Evolutionary conservation across 1,140 invertebrate genomes (phyloP).

Genomic region (Heliconius himera): DNA sequence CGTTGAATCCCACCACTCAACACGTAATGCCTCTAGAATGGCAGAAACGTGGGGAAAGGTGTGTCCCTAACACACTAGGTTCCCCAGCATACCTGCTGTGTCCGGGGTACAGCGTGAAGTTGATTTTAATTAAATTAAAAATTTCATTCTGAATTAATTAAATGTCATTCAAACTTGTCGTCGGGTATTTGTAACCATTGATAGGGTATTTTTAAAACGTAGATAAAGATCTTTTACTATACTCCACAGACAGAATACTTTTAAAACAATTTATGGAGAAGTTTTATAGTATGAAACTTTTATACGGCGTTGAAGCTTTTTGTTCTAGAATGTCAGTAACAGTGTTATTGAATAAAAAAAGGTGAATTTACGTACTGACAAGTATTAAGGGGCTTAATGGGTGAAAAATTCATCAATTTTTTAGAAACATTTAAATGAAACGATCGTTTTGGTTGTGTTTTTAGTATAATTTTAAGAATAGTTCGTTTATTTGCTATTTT

Average conservation of each 20-base stretch:
- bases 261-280: neutral
- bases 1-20: too few relatives aligned
- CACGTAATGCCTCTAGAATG: too few relatives aligned
- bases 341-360: constrained; percentile 9
- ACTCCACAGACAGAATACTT: neutral
- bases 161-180: constrained; percentile 37
- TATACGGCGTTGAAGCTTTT: neutral
- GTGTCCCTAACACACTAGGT: too few relatives aligned
- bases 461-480: too few relatives aligned
- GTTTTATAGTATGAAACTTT: neutral
- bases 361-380: neutral
- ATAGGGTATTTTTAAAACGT: neutral
- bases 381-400: neutral
- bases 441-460: too few relatives aligned
- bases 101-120: too few relatives aligned
- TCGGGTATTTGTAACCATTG: neutral
- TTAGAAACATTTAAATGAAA: neutral
- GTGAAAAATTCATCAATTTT: neutral
- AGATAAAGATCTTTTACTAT: neutral
- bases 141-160: constrained; percentile 49
- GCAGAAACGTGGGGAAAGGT: too few relatives aligned
- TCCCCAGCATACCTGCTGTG: too few relatives aligned
- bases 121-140: too few relatives aligned
- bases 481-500: too few relatives aligned
- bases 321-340: neutral